Base-by-base conservation (phyloP, 2,797 vertebrate species). In the Valencia hispanica region DNA sequence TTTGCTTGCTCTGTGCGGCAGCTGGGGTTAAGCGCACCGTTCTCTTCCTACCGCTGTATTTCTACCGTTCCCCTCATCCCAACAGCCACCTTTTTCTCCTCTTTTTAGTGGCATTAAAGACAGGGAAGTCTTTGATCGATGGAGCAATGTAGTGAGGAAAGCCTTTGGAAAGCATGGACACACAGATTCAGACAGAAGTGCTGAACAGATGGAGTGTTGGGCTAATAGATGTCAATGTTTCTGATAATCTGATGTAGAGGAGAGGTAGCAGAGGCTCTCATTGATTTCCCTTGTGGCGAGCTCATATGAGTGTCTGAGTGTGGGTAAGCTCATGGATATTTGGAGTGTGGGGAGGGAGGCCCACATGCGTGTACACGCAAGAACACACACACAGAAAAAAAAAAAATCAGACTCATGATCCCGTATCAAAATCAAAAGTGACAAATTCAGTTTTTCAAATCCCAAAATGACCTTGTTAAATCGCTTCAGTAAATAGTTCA, bases 21-120 rank as follows among this genome's bases (percentile, higher is more conserved):
- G 74, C 84, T 36, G 90, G 91, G 92, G 95, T 94, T 92, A 94
- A 94, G 88, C 84, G 86, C 87, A 82, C 80, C 59, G 18, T 74
- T 85, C 79, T 86, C 77, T 82, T 68, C 41, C 47, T 59, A 68
- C 78, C 45, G 41, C 73, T 4, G 9, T 73, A 80, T 81, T 70
- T 63, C 74, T 70, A 50, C 81, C 71, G 74, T 41, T 70, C 79
- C 12, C 61, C 69, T 85, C 87, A 83, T 74, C 77, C 83, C 59
- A 70, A 76, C 83, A 79, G 36, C 50, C 74, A 50, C 30, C 83
- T 66, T 78, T 78, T 72, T 59, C 76, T 87, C 80, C 81, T 84
- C 76, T 68, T 51, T 86, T 81, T 93, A 91, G 92, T 89, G 87
- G 77, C 85, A 91, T 93, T 93, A 91, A 74, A 87, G 70, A 72